Conservation (phyloP, 2,113 vertebrate genomes). For the Indicator maculatus region DNA sequence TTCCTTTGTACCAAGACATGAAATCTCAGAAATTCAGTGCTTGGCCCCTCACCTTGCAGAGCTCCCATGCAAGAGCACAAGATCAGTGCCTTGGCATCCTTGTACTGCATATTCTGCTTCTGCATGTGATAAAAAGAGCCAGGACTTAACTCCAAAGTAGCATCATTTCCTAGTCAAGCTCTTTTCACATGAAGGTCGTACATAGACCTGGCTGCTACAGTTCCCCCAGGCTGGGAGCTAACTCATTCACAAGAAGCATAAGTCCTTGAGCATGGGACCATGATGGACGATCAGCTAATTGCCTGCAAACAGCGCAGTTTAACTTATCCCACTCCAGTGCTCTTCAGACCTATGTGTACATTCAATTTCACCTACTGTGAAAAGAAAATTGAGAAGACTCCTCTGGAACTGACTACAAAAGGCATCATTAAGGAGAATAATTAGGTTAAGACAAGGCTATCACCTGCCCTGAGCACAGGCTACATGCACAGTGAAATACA, state of each 20-base stretch:
- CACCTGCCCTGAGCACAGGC: background rate
- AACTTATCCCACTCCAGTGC: background rate
- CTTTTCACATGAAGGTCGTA: background rate
- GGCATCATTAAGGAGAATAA: background rate
- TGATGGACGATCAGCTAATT: background rate
- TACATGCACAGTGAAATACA: background rate
- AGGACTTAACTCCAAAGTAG: background rate
- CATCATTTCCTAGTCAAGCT: background rate
- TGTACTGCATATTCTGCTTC: background rate
- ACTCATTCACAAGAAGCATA: background rate
- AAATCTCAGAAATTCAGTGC: background rate
- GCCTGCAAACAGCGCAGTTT: background rate
- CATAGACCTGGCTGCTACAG: background rate
- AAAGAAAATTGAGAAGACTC: background rate
- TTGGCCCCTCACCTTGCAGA: background rate
- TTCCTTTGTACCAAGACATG: background rate
- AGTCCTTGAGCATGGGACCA: background rate
- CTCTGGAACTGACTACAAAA: background rate
- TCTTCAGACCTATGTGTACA: background rate
- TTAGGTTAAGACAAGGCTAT: background rate
- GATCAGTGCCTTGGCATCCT: background rate
- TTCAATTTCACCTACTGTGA: background rate
- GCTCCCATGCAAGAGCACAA: background rate
- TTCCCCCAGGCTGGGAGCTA: fast-evolving
- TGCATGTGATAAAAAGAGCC: background rate